Base-by-base conservation (phyloP, 2,113 vertebrate genomes). In the Leucoraja erinaceus region DNA sequence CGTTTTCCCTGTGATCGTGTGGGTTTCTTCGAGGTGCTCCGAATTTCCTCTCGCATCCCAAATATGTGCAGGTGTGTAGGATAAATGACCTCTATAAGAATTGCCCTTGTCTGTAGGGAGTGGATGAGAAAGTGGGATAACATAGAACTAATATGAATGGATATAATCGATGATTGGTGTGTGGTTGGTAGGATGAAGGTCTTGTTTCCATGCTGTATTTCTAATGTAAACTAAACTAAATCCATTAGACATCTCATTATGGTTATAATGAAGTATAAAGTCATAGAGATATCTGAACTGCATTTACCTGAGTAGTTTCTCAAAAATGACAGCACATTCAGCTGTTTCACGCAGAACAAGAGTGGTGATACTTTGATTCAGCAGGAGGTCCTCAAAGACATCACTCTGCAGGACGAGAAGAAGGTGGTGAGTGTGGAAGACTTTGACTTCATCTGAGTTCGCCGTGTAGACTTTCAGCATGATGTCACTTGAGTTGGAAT, bases 261-360 rank as follows among this genome's bases (percentile, higher is more conserved):
- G 59, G 83, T 31, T 63, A 18, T 31, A 31, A 31, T 31, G 28
- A 47, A 84, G 20, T 6, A n/a, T 25, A 59, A 11, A 56, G 56
- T 81, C 78, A 6, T 10, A 20, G 16, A 18, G 38, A 7, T 38
- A 14, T 54, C 54, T 25, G 0, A 20, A 8, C 20, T 28, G 38
- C 66, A 91, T 0, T 33, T 95, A 98, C 98, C 98, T 98, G 96
- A 99, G 96, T 94, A 99, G 99, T 94, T 97, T 98, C 92, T 99
- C 98, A 0, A 99, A 99, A 94, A 98, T 96, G 0, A 96, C 94
- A 0, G 97, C 96, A 0, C 97, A 97, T 93, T 98, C 98, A 0
- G 96, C 93, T 0, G 95, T 96, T 94, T 99, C 98, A 0, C 94
- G 95, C 93, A 97, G 94, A 12, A 95, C 93, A 93, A 99, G 95